Conservation (phyloP, 2,888 invertebrate species). For the Eupithecia inturbata region DNA sequence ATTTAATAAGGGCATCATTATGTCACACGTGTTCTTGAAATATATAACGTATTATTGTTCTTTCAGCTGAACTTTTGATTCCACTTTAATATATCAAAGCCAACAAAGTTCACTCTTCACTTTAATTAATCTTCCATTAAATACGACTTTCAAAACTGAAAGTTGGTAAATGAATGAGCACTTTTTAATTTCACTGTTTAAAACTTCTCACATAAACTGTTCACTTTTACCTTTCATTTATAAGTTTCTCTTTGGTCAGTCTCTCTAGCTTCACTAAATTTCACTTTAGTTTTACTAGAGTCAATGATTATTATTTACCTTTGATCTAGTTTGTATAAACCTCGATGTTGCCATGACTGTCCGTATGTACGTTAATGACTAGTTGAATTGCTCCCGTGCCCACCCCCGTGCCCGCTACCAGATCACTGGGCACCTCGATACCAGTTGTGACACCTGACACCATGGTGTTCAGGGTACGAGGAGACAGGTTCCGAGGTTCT, state of each 20-base stretch:
- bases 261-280: background rate
- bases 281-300: background rate
- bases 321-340: constrained; percentile 64
- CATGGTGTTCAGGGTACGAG: constrained; percentile 53
- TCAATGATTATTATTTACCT: background rate
- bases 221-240: background rate
- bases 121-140: constrained; percentile 8
- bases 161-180: constrained; percentile 19
- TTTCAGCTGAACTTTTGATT: constrained; percentile 2
- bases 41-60: background rate
- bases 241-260: background rate
- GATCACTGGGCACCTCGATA: constrained; percentile 68
- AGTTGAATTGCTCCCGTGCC: constrained; percentile 71
- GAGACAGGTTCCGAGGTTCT: constrained; percentile 10
- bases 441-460: constrained; percentile 72
- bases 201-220: background rate
- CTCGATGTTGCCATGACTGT: constrained; percentile 75
- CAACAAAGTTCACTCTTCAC: constrained; percentile 1
- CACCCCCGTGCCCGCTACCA: constrained; percentile 63
- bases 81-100: constrained; percentile 18
- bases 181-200: constrained; percentile 3
- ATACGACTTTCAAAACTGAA: constrained; percentile 18
- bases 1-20: background rate
- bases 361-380: constrained; percentile 75
- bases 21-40: background rate